Conservation (phyloP, 1,140 invertebrate species). For the Tyrophagus putrescentiae region DNA sequence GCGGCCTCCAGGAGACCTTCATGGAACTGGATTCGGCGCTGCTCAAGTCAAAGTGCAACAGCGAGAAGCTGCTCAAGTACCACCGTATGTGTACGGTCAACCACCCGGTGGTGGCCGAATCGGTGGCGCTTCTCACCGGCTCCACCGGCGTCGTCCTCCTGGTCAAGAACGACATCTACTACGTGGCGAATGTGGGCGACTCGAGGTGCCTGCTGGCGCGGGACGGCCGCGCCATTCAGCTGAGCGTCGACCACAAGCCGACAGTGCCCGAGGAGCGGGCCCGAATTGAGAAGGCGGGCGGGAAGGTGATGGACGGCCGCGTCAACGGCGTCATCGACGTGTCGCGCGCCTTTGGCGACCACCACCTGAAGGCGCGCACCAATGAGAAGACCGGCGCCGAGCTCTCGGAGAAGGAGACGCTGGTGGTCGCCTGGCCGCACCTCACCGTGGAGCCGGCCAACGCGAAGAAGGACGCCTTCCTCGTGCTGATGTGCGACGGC, state of each 20-base stretch:
- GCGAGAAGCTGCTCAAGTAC: neutral
- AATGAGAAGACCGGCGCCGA: conserved; percentile 55
- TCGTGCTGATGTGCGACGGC: conserved; percentile 91
- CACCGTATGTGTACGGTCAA: too few species aligned
- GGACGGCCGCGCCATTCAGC: conserved; percentile 70
- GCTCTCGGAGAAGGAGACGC: conserved; percentile 55
- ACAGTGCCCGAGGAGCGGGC: conserved; percentile 68
- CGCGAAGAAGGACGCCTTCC: conserved; percentile 63
- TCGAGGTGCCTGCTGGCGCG: conserved; percentile 78
- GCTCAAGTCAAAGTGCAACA: neutral
- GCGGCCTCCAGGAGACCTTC: neutral
- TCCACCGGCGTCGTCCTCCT: conserved; percentile 86
- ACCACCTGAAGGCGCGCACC: conserved; percentile 70
- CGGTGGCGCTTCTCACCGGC: conserved; percentile 74
- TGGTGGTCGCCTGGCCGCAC: conserved; percentile 88
- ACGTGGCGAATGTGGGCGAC: conserved; percentile 59
- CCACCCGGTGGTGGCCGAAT: conserved; percentile 1
- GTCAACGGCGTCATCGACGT: conserved; percentile 83
- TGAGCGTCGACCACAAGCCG: conserved; percentile 89
- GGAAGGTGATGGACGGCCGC: conserved; percentile 72
- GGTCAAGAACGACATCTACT: conserved; percentile 39
- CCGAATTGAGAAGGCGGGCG: conserved; percentile 73
- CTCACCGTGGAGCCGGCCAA: conserved; percentile 44
- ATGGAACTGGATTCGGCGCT: conserved; percentile 1
- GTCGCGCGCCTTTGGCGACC: conserved; percentile 88